Base-by-base conservation (phyloP, 35 echinoderm and acorn worm genomes). In the Ophioderma brevispina region DNA sequence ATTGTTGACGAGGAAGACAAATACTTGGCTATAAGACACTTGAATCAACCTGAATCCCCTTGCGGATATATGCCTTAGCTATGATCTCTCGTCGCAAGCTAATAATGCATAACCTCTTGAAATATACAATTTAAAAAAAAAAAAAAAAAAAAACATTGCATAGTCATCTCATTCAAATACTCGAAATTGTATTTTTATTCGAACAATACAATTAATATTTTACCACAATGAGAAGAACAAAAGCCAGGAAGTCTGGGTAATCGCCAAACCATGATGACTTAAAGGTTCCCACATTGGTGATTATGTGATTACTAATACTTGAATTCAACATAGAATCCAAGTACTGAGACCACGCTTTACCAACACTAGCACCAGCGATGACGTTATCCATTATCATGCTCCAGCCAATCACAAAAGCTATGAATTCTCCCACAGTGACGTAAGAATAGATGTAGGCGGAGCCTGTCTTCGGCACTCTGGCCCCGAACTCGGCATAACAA, bases 371-470 rank as follows among this genome's bases (percentile, higher is more conserved):
- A 8, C 80, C 96, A 0, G 89, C 96, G 0, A 98, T 95, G 64
- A 98, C 91, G 84, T 94, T 95, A 38, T 98, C 96, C 77, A 94
- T 94, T 42, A 98, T 92, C 96, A 98, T 98, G 52, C 93, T 98
- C 96, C 96, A 98, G 17, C 96, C 96, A 75, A 95, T 95, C 39
- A 93, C 88, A 38, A 98, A 98, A 23, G 96, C 96, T 35, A 94
- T 81, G 38, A 98, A 90, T 40, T 98, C 96, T 0, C 96, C 96
- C 5, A 98, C 91, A 6, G 94, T 89, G 49, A 98, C 93, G 85
- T 98, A 98, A 37, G 90, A 94, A 80, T 95, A 98, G 1, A 80
- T 92, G 90, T 98, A 98, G 39, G 96, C 96, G 31, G 96, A 98
- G 37, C 96, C 96, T 28, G 96, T 94, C 19, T 95, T 92, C 25